Evolutionary conservation across 2,797 vertebrate species (phyloP).

Genomic region (Danio choprae): DNA sequence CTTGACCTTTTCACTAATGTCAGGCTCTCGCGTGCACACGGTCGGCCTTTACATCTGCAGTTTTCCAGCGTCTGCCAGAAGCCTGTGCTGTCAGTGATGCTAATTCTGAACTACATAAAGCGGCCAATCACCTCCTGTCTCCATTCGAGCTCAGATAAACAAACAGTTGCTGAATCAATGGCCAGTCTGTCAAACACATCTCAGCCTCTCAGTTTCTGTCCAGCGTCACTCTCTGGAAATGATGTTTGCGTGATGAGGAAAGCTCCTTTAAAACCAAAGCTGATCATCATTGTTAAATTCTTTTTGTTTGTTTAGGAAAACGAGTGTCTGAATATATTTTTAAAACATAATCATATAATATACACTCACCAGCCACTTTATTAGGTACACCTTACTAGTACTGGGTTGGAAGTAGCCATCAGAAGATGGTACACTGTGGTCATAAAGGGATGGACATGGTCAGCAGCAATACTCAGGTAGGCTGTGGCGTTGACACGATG

Average conservation of each 20-base stretch:
- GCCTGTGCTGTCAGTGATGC: slow-evolving; percentile 29
- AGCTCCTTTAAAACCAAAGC: not conserved
- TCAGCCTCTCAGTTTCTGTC: not conserved
- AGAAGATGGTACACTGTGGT: too few relatives aligned
- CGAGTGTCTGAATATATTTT: too few relatives aligned
- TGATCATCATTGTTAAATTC: not conserved
- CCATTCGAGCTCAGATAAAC: not conserved
- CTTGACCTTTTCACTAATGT: slow-evolving; percentile 54
- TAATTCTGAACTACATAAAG: slow-evolving; percentile 29
- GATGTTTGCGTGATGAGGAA: not conserved
- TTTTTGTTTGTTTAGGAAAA: too few relatives aligned
- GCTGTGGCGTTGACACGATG: too few relatives aligned
- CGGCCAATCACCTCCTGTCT: not conserved
- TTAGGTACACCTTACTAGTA: too few relatives aligned
- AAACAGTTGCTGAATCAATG: not conserved
- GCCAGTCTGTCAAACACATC: not conserved
- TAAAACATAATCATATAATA: too few relatives aligned
- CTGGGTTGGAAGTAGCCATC: too few relatives aligned
- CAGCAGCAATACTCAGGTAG: too few relatives aligned
- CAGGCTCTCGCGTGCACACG: slow-evolving; percentile 12
- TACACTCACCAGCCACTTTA: too few relatives aligned
- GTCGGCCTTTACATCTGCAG: slow-evolving; percentile 6
- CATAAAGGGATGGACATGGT: too few relatives aligned
- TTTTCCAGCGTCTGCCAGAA: slow-evolving; percentile 7
- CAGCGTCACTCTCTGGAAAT: not conserved